Percentiles rank a stretch among this genome's conserved stretches.
Conservation (phyloP, 2,797 vertebrate genomes). For the Lacerta bilineata region DNA sequence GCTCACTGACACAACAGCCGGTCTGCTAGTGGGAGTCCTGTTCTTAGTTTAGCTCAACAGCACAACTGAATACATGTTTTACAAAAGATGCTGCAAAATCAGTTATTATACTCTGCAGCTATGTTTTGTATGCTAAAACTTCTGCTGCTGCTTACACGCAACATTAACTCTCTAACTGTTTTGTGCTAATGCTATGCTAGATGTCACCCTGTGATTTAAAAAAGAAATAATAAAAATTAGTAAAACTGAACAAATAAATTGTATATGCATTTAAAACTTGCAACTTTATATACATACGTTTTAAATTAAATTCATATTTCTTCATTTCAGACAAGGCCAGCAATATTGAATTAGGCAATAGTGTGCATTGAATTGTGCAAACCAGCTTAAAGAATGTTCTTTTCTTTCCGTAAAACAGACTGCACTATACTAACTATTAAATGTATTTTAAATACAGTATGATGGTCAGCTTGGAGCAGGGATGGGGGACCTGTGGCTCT, state of each 20-base stretch:
- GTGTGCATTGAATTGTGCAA: not conserved
- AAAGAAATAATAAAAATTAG: not conserved
- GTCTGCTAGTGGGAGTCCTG: too few species aligned
- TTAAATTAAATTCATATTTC: not conserved
- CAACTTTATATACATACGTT: not conserved
- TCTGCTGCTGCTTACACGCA: too few species aligned
- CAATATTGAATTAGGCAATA: not conserved
- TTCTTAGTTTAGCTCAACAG: too few species aligned
- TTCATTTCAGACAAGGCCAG: not conserved
- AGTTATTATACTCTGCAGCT: too few species aligned
- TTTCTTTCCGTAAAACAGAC: not conserved
- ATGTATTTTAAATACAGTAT: not conserved
- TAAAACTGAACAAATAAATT: not conserved
- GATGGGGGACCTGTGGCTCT: too few species aligned
- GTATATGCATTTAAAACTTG: too few species aligned
- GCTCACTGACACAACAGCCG: too few species aligned
- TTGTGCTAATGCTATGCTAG: too few species aligned
- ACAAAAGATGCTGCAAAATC: too few species aligned
- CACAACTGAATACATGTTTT: too few species aligned
- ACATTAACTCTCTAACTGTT: too few species aligned
- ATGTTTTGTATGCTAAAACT: too few species aligned
- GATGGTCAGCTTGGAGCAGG: not conserved
- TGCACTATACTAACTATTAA: not conserved
- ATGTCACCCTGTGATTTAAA: not conserved
- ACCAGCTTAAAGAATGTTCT: not conserved